Evolutionary conservation across 2,113 vertebrate species (phyloP).

Genomic region (Globicephala melas): DNA sequence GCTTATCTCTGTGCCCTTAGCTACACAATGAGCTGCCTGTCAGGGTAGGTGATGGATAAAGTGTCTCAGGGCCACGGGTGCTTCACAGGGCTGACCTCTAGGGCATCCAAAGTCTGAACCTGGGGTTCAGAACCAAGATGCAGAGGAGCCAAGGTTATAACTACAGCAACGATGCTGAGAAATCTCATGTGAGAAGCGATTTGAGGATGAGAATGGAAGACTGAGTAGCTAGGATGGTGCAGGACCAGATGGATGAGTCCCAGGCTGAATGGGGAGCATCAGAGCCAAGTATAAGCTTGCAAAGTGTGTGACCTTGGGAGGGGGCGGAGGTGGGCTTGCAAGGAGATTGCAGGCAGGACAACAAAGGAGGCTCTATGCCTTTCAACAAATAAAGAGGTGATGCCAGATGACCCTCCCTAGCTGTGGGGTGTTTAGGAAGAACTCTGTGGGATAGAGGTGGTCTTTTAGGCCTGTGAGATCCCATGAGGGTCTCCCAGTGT

Average conservation of each 20-base stretch:
- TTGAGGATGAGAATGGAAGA: accelerated
- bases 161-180: neutral
- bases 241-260: neutral
- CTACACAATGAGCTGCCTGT: accelerated
- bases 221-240: no score
- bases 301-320: neutral
- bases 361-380: neutral
- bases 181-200: neutral
- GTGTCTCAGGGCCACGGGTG: accelerated
- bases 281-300: no score
- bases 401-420: neutral
- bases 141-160: neutral
- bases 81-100: neutral
- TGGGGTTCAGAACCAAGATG: neutral
- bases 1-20: neutral
- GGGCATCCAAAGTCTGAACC: neutral
- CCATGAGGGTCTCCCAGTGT: neutral
- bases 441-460: neutral
- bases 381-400: neutral
- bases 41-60: neutral
- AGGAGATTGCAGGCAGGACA: neutral
- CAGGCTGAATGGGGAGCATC: neutral
- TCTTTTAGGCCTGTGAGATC: neutral
- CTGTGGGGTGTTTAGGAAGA: neutral
- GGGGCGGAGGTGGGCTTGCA: neutral